These are phyloP conservation scores for Saimiri boliviensis DNA, from an alignment of 2,113 vertebrate species.

Conservation along the genomic window DNA sequence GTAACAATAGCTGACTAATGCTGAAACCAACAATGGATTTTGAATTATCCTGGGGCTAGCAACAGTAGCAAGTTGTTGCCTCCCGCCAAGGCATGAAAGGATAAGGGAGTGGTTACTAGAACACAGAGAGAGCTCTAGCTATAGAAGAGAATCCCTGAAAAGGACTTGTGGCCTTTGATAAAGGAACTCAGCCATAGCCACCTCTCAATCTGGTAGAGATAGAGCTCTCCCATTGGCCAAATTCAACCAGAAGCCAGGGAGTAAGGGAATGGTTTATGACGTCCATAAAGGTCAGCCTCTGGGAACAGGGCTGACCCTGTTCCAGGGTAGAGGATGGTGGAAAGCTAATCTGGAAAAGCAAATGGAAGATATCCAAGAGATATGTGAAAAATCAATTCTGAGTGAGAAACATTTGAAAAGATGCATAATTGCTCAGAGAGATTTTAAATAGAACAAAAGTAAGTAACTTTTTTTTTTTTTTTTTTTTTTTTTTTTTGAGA, in stretches of 20 bases:
- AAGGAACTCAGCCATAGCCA: background rate
- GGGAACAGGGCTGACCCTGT: background rate
- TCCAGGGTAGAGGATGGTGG: background rate
- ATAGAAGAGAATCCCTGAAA: background rate
- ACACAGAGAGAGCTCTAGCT: background rate
- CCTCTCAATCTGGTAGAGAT: background rate
- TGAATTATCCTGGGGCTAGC: background rate
- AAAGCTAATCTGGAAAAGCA: background rate
- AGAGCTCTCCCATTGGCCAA: background rate
- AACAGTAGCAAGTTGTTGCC: background rate
- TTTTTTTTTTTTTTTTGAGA: too few relatives aligned
- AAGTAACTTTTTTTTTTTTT: background rate
- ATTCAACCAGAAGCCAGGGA: background rate
- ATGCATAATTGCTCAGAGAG: background rate
- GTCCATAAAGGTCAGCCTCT: background rate
- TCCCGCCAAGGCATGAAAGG: background rate
- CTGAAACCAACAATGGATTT: background rate
- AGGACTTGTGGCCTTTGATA: background rate
- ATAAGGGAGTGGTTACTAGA: background rate
- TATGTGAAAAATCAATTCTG: background rate
- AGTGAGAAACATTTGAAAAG: background rate
- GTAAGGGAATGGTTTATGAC: background rate
- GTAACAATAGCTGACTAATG: background rate
- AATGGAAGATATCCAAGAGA: background rate
- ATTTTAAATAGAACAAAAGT: conserved; percentile 19